These are phyloP conservation scores for Phortica variegata DNA, from an alignment of 1,140 invertebrate species.

Conservation along the genomic window DNA sequence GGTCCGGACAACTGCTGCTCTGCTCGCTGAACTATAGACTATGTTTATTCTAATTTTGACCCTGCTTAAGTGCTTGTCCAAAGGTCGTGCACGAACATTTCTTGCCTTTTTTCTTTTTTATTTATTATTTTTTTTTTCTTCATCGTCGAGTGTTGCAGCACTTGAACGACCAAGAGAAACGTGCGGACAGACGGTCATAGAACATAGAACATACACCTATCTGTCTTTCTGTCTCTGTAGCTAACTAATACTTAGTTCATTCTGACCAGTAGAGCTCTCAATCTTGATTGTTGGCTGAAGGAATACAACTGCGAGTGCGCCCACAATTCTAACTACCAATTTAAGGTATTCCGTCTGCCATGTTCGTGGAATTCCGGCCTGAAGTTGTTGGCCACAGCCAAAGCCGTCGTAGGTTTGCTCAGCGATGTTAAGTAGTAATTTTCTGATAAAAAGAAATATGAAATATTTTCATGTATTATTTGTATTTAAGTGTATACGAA, in stretches of 20 bases:
- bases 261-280: too few relatives aligned
- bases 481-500: too few relatives aligned
- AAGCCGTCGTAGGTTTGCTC: slow-evolving; percentile 6
- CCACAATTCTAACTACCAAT: slow-evolving; percentile 14
- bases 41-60: slow-evolving; percentile 55
- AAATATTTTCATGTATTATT: background rate
- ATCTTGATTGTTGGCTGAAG: slow-evolving; percentile 45
- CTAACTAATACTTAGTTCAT: slow-evolving; percentile 18
- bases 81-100: too few relatives aligned
- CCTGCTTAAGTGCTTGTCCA: slow-evolving; percentile 38
- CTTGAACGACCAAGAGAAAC: slow-evolving; percentile 26
- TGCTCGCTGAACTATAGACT: too few relatives aligned
- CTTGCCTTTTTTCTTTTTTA: background rate
- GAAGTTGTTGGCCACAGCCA: background rate
- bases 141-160: slow-evolving; percentile 34
- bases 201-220: slow-evolving; percentile 3
- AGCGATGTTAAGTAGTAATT: slow-evolving; percentile 53
- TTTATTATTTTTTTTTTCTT: slow-evolving; percentile 22
- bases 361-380: slow-evolving; percentile 31
- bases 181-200: too few relatives aligned
- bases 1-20: slow-evolving; percentile 15
- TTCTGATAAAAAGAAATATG: slow-evolving; percentile 49
- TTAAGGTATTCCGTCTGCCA: slow-evolving; percentile 21
- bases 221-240: slow-evolving; percentile 14
- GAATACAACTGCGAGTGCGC: slow-evolving; percentile 12